These are phyloP conservation scores for Subanguina moxae DNA, from an alignment of 1,140 invertebrate species.

Conservation along the genomic window DNA sequence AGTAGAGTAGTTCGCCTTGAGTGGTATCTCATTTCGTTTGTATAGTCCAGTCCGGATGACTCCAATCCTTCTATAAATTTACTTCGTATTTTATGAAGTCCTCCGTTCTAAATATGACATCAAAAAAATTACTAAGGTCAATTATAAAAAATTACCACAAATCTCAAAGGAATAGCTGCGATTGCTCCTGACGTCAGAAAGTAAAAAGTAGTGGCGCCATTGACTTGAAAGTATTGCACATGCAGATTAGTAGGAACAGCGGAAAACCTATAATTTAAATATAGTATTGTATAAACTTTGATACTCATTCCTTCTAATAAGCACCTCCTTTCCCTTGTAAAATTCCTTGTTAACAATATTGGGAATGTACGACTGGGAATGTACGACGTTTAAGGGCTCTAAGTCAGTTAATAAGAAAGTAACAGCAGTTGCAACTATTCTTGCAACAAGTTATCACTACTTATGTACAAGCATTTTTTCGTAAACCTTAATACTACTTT, in stretches of 20 bases:
- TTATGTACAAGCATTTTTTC: too few relatives aligned
- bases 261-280: constrained; percentile 1
- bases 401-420: too few relatives aligned
- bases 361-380: too few relatives aligned
- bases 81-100: constrained; percentile 36
- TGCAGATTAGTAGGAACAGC: constrained; percentile 50
- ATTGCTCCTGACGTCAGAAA: constrained; percentile 46
- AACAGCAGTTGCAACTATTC: too few relatives aligned
- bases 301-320: too few relatives aligned
- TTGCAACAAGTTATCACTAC: too few relatives aligned
- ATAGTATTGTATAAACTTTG: too few relatives aligned
- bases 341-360: too few relatives aligned
- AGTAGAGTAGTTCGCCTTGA: constrained; percentile 31
- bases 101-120: constrained; percentile 39
- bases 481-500: too few relatives aligned
- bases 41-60: constrained; percentile 35
- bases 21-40: constrained; percentile 37
- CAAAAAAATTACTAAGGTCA: background rate
- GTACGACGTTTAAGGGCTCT: too few relatives aligned
- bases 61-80: constrained; percentile 37
- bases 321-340: too few relatives aligned
- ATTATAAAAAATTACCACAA: constrained; percentile 19
- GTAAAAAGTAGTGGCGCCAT: constrained; percentile 12
- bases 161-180: constrained; percentile 44
- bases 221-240: constrained; percentile 43